Evolutionary conservation across 2,113 vertebrate genomes (phyloP).

Genomic region (Calypte anna): DNA sequence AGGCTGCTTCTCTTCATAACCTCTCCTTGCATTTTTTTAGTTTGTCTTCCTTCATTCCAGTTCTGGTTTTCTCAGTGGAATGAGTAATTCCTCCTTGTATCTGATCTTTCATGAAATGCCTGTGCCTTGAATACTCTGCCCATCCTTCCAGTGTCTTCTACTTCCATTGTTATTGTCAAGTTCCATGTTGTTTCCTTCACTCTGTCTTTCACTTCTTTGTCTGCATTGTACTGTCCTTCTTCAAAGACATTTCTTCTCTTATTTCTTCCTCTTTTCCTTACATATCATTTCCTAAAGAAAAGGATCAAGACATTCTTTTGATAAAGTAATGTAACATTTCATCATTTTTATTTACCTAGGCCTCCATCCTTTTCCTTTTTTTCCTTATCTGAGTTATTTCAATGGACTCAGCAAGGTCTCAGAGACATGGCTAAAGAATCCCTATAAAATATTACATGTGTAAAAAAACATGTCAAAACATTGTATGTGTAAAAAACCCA

Average conservation of each 20-base stretch:
- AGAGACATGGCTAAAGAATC: neutral
- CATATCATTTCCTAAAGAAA: neutral
- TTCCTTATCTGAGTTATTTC: neutral
- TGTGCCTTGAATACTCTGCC: neutral
- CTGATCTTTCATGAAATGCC: neutral
- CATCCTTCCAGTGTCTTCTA: neutral
- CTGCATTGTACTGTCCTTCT: neutral
- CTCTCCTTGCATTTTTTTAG: neutral
- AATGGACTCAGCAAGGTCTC: neutral
- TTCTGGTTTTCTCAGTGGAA: neutral
- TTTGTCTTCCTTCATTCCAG: neutral
- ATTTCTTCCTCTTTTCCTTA: neutral
- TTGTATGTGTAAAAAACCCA: no score
- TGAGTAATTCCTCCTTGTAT: neutral
- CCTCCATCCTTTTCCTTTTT: neutral
- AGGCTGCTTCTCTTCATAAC: no score
- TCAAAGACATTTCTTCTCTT: neutral
- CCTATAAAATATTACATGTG: neutral
- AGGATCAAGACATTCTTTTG: neutral
- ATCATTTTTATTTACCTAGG: conserved; percentile 23
- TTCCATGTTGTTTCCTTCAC: neutral
- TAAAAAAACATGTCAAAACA: no score
- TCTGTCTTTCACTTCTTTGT: neutral
- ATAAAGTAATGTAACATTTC: neutral
- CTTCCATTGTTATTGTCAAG: neutral